Conservation (phyloP, 2,888 invertebrate species). For the Scaptomyza polygonia region DNA sequence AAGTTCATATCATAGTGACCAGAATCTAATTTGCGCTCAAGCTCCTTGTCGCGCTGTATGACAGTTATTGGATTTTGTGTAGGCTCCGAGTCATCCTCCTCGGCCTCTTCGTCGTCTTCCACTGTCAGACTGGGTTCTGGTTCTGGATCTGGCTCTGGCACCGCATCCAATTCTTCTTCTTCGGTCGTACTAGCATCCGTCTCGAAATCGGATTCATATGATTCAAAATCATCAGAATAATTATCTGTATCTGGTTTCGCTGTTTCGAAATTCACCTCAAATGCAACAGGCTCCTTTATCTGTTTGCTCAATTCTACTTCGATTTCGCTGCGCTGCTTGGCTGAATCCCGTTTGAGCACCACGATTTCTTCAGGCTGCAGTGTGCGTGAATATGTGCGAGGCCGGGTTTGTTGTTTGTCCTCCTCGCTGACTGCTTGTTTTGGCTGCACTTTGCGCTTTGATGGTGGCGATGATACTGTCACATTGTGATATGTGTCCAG, state of each 20-base stretch:
- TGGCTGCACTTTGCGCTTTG: constrained; percentile 67
- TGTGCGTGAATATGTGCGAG: constrained; percentile 69
- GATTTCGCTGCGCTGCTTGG: constrained; percentile 64
- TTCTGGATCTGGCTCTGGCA: not conserved
- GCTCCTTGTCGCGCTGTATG: constrained; percentile 83
- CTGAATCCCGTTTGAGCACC: constrained; percentile 70
- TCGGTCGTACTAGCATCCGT: constrained; percentile 68
- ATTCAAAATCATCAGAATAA: constrained; percentile 86
- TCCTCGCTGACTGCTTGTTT: constrained; percentile 36
- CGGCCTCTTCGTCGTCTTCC: constrained; percentile 29
- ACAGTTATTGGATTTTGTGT: constrained; percentile 82
- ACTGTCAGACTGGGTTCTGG: not conserved
- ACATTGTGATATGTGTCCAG: constrained; percentile 83
- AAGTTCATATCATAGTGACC: constrained; percentile 86
- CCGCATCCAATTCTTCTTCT: constrained; percentile 42
- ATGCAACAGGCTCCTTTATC: constrained; percentile 79
- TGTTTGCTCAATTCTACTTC: constrained; percentile 31
- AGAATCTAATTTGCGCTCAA: constrained; percentile 86
- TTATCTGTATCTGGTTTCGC: constrained; percentile 63
- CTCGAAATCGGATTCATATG: constrained; percentile 87
- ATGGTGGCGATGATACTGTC: constrained; percentile 83
- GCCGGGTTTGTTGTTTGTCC: constrained; percentile 34
- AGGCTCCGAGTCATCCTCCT: constrained; percentile 78
- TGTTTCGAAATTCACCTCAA: constrained; percentile 81
- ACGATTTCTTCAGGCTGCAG: constrained; percentile 80